Base-by-base conservation (phyloP, 2,113 vertebrate species). In the Petrocephalus zakoni region DNA sequence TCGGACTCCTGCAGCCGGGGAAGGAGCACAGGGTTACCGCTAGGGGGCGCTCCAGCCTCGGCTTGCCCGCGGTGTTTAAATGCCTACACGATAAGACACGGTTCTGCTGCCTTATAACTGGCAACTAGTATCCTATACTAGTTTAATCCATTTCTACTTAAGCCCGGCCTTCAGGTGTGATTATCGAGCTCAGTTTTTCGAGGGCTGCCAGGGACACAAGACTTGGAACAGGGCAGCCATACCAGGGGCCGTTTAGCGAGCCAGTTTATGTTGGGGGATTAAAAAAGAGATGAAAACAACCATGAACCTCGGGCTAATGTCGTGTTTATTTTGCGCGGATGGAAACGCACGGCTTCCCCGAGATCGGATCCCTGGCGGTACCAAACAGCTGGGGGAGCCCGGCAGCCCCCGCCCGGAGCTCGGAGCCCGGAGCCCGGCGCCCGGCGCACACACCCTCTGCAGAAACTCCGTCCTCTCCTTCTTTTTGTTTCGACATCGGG, bases 401-500 rank as follows among this genome's bases (percentile, higher is more conserved):
- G 0, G 0, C 5, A 82, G 46, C 19, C 22, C 78, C 22, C 6
- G 17, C 22, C 17, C 29, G 17, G 25, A 37, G 72, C 1, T 17
- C 17, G 72, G 72, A n/a, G n/a, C n/a, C 75, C 15, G 5, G 9
- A 11, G 13, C 51, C 0, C 13, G 1, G 0, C 4, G 51, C n/a
- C n/a, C n/a, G n/a, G n/a, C 46, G 10, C 0, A 92, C 95, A 93
- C 91, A 98, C 98, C 96, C 96, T 95, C 93, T 99, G 98, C 92
- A 99, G 94, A 93, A 98, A 99, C 91, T 99, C 98, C 0, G 98
- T 99, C 82, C 98, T 96, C 90, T 99, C 98, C 91, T 99, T 99
- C 95, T 99, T 99, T 95, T 99, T 99, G 95, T 99, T 99, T 91
- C 98, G 97, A 96, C 98, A 99, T 86, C 98, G 95, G 0, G 97